Conservation (phyloP, 2,888 invertebrate genomes). For the Caenorhabditis becei region DNA sequence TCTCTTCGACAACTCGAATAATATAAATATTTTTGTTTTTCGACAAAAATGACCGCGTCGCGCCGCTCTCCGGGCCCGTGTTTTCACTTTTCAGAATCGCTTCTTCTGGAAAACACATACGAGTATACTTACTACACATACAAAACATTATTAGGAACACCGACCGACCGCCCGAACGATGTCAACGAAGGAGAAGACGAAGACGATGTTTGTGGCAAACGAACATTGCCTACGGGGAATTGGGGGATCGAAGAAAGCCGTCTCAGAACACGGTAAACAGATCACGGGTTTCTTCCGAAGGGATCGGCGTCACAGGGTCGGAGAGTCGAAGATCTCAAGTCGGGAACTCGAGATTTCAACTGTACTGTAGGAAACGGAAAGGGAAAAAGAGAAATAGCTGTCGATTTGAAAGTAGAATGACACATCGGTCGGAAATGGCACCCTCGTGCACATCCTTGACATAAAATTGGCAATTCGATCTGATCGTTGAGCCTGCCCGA, state of each 20-base stretch:
- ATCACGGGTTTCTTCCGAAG: conserved; percentile 11
- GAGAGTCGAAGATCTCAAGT: neutral
- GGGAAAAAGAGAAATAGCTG: too few species aligned
- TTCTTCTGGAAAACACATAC: conserved; percentile 59
- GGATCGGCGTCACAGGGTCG: neutral
- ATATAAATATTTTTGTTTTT: conserved; percentile 66
- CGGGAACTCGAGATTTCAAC: neutral
- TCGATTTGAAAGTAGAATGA: too few species aligned
- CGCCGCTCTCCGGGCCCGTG: conserved; percentile 44
- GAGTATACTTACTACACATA: conserved; percentile 52
- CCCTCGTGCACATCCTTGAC: neutral
- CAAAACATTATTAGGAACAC: conserved; percentile 56
- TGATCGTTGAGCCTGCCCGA: neutral
- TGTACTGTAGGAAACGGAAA: neutral
- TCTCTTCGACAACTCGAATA: conserved; percentile 63
- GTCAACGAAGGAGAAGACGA: conserved; percentile 19
- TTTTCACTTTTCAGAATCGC: conserved; percentile 55
- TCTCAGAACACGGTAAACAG: conserved; percentile 20
- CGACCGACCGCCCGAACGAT: conserved; percentile 29
- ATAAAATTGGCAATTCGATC: too few species aligned
- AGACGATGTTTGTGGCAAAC: conserved; percentile 21
- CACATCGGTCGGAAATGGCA: neutral
- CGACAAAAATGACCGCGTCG: conserved; percentile 63
- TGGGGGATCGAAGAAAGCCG: conserved; percentile 4
- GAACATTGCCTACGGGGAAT: conserved; percentile 32